Evolutionary conservation across 2,113 vertebrate species (phyloP).

Genomic region (Rhombomys opimus): DNA sequence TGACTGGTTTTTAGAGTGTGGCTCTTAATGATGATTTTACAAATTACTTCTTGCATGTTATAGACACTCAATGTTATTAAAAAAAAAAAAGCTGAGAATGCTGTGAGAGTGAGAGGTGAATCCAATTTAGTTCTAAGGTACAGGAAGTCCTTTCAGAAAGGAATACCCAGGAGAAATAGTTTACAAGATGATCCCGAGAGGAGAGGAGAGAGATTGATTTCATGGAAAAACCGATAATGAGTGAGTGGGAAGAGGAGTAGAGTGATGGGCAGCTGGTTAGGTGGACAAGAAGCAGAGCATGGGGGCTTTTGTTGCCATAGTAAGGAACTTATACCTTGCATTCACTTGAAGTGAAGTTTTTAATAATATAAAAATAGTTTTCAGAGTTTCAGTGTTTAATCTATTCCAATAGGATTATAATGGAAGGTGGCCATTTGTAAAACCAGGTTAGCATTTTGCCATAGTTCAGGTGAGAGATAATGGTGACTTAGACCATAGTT

Average conservation of each 20-base stretch:
- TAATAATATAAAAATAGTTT: not conserved
- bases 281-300: not conserved
- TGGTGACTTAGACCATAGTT: not conserved
- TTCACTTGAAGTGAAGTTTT: constrained; percentile 20
- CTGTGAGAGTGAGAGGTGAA: not conserved
- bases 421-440: constrained; percentile 12
- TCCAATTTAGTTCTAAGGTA: not conserved
- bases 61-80: not conserved
- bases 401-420: not conserved
- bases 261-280: not conserved
- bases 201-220: not conserved
- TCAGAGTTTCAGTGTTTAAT: constrained; percentile 20
- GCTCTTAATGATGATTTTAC: not conserved
- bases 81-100: not conserved
- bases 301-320: not conserved
- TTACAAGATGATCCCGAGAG: not conserved
- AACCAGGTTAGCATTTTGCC: not conserved
- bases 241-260: not conserved
- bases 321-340: not conserved
- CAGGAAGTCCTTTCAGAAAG: constrained; percentile 4
- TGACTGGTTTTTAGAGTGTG: constrained; percentile 14
- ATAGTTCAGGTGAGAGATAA: not conserved
- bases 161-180: not conserved
- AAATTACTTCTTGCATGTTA: not conserved
- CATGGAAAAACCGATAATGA: not conserved